Evolutionary conservation across 2,888 invertebrate genomes (phyloP).

Genomic region (Ornithoptera priamus): DNA sequence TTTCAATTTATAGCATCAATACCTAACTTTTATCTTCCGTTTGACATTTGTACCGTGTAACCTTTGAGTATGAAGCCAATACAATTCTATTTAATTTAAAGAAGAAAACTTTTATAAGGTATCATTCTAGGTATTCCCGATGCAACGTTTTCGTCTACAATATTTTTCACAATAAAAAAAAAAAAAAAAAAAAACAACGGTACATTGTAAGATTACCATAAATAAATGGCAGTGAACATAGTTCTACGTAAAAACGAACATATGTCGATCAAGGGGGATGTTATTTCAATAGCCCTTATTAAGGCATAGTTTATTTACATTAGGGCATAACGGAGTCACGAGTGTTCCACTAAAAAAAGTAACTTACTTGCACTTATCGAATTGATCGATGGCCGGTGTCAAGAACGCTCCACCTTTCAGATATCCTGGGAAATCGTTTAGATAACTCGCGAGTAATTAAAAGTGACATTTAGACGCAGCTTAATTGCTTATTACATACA

Average conservation of each 20-base stretch:
- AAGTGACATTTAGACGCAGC: constrained; percentile 40
- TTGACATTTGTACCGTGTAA: no score
- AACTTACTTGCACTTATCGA: constrained; percentile 17
- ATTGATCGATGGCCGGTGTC: constrained; percentile 26
- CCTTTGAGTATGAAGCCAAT: no score
- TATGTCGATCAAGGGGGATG: constrained; percentile 14
- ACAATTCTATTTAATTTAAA: no score
- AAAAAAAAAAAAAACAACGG: background rate
- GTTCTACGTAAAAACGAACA: constrained; percentile 11
- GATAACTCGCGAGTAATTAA: constrained; percentile 42
- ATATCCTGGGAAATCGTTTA: constrained; percentile 33
- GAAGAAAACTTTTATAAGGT: no score
- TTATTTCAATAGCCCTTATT: constrained; percentile 19
- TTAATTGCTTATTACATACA: constrained; percentile 46
- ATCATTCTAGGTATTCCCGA: background rate
- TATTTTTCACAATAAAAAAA: background rate
- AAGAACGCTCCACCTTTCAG: constrained; percentile 28
- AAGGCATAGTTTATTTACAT: constrained; percentile 19
- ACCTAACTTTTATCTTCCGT: no score
- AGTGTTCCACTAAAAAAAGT: constrained; percentile 18
- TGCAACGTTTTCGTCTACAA: background rate
- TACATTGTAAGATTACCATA: background rate
- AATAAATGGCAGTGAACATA: constrained; percentile 1
- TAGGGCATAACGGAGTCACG: constrained; percentile 9
- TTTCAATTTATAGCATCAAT: no score